Conservation (phyloP, 1,140 invertebrate species). For the Trichogramma pretiosum region DNA sequence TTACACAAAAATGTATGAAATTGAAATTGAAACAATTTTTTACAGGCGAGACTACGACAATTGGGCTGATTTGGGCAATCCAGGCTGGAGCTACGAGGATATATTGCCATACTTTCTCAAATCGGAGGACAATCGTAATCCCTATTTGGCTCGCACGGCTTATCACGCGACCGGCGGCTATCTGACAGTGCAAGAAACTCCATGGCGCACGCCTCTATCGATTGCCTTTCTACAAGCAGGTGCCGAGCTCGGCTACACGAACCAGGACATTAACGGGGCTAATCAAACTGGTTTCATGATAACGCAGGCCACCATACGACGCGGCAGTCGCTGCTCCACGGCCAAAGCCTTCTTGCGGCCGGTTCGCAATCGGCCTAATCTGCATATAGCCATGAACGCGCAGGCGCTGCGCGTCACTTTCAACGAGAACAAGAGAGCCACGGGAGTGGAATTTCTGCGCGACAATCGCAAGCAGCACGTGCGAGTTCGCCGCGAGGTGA, state of each 20-base stretch:
- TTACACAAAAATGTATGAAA: not conserved
- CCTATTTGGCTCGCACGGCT: constrained; percentile 60
- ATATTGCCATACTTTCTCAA: constrained; percentile 83
- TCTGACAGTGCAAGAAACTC: constrained; percentile 73
- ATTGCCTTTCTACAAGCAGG: constrained; percentile 75
- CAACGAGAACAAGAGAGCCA: constrained; percentile 59
- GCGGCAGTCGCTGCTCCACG: constrained; percentile 80
- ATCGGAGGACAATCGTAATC: constrained; percentile 79
- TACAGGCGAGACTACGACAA: constrained; percentile 75
- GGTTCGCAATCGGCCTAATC: constrained; percentile 64
- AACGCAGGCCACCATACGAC: constrained; percentile 73
- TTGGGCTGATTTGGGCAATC: constrained; percentile 79
- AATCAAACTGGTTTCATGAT: constrained; percentile 79
- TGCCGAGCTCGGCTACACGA: constrained; percentile 68
- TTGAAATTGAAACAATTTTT: constrained; percentile 7
- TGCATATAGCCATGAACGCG: constrained; percentile 72
- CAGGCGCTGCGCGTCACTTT: constrained; percentile 66
- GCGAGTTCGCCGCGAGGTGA: constrained; percentile 63
- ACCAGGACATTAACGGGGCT: constrained; percentile 72
- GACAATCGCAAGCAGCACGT: constrained; percentile 56
- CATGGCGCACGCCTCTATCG: constrained; percentile 70
- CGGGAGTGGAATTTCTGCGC: constrained; percentile 66
- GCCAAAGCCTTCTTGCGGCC: constrained; percentile 81
- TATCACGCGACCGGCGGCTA: constrained; percentile 74
- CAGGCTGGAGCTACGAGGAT: constrained; percentile 82